phyloP scores from a whole-genome alignment of 1,140 invertebrate species.

The Thaumatotibia leucotreta region DNA sequence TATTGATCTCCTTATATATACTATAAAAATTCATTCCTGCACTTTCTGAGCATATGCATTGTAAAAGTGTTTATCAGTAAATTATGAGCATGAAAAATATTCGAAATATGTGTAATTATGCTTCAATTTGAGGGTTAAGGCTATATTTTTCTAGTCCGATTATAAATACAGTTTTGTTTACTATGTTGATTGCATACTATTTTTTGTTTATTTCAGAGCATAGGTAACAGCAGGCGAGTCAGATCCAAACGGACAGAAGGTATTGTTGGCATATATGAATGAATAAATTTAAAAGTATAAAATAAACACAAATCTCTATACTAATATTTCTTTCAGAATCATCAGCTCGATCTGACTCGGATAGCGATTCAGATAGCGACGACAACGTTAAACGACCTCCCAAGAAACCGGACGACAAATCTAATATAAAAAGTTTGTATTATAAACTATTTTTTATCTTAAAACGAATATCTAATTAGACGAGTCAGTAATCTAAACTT shows the following conservation, averaged over 20 bases:
- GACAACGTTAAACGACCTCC: conserved; percentile 63
- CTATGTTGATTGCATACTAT: not conserved
- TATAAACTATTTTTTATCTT: not conserved
- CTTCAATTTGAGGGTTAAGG: not conserved
- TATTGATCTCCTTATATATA: too few species aligned
- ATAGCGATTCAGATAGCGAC: conserved; percentile 79
- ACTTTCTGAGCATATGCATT: too few species aligned
- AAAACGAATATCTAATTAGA: not conserved
- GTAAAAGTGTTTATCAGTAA: too few species aligned
- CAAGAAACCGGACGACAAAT: conserved; percentile 62
- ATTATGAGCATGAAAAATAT: too few species aligned
- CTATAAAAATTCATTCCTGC: too few species aligned
- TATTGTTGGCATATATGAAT: conserved; percentile 74
- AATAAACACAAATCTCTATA: too few species aligned
- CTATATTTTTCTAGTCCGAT: not conserved
- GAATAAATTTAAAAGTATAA: conserved; percentile 16
- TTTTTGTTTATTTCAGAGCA: conserved; percentile 55
- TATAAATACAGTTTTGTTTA: not conserved
- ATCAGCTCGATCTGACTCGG: conserved; percentile 79
- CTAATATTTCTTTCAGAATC: conserved; percentile 58
- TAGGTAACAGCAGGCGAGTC: conserved; percentile 78
- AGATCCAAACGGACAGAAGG: conserved; percentile 80
- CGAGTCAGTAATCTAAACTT: not conserved
- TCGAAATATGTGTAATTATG: too few species aligned
- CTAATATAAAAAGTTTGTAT: conserved; percentile 48